Evolutionary conservation across 2,888 invertebrate genomes (phyloP).

Genomic region (Drosophila kokeensis): DNA sequence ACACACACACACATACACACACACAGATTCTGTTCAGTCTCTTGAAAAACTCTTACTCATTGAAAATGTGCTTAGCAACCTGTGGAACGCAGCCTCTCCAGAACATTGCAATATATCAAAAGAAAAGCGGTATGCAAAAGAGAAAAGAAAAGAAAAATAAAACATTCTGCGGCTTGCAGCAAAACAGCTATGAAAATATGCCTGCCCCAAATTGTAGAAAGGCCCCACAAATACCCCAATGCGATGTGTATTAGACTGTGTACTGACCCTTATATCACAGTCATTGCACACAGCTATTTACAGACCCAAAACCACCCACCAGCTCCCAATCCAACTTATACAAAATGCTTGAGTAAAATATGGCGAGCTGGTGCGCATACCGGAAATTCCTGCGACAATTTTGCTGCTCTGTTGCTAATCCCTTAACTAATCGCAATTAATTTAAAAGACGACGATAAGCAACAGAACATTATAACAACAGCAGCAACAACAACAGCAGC

Average conservation of each 20-base stretch:
- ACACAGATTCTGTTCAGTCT: conserved; percentile 11
- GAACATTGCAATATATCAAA: conserved; percentile 81
- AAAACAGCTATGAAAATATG: conserved; percentile 54
- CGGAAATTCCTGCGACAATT: conserved; percentile 82
- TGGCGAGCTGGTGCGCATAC: conserved; percentile 69
- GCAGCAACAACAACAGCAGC: conserved; percentile 31
- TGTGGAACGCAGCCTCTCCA: conserved; percentile 82
- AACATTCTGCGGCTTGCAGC: conserved; percentile 60
- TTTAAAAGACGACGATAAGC: conserved; percentile 82
- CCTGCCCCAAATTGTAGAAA: conserved; percentile 28
- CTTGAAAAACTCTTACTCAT: conserved; percentile 19
- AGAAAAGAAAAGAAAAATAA: conserved; percentile 6
- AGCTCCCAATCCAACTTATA: background rate
- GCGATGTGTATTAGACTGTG: background rate
- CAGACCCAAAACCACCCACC: background rate
- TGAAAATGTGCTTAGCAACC: conserved; percentile 72
- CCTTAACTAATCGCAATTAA: conserved; percentile 83
- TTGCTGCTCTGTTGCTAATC: conserved; percentile 79
- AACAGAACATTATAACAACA: conserved; percentile 58
- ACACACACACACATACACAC: conserved; percentile 1
- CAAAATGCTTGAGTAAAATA: conserved; percentile 71
- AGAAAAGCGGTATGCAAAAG: conserved; percentile 78
- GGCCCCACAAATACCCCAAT: conserved; percentile 2
- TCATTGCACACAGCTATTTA: conserved; percentile 7
- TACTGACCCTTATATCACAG: conserved; percentile 32